Evolutionary conservation across 1,140 invertebrate species (phyloP), one percentile per base, ranked within the genome.

Genomic region (Hydropsyche tenuis): DNA sequence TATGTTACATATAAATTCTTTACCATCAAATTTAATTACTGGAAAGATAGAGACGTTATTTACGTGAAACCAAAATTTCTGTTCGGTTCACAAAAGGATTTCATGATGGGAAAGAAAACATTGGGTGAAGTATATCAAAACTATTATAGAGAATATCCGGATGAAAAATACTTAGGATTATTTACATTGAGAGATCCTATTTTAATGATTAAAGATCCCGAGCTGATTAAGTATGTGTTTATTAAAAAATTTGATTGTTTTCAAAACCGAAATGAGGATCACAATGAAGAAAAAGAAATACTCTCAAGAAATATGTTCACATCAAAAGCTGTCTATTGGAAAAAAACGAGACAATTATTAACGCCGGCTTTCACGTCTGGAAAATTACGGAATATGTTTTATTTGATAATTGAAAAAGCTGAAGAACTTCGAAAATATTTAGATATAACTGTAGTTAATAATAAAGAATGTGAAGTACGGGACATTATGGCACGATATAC

Each of bases 231-330:
- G 73, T 60, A 80, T 20, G 84, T 90, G 42, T 74, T 88, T 0
- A 80, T 88, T 1, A 86, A 85, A 77, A 85, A 89, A 79, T 89
- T 88, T 72, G 43, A 85, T n/a, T 78, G 82, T 72, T 89, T 89
- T 75, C 69, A 79, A 2, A 80, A 87, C 75, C 79, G 85, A 64
- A 77, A 79, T 0, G 14, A 45, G 2, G 69, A 71, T 9, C 14
- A 22, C 1, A 69, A 74, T 45, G 64, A 60, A 22, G 22, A 60
- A 6, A 69, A 53, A 25, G 75, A 76, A 30, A 37, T 12, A n/a
- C 18, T 76, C n/a, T 73, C 46, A 30, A 18, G n/a, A 22, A 69
- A 76, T 71, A 48, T 76, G 80, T 79, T 80, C 72, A 56, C 70
- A 14, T 51, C 77, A n/a, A 69, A 70, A 9, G 85, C 83, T 0